phyloP scores from a whole-genome alignment of 2,113 vertebrate genomes.

The Nothobranchius kuhntae region DNA sequence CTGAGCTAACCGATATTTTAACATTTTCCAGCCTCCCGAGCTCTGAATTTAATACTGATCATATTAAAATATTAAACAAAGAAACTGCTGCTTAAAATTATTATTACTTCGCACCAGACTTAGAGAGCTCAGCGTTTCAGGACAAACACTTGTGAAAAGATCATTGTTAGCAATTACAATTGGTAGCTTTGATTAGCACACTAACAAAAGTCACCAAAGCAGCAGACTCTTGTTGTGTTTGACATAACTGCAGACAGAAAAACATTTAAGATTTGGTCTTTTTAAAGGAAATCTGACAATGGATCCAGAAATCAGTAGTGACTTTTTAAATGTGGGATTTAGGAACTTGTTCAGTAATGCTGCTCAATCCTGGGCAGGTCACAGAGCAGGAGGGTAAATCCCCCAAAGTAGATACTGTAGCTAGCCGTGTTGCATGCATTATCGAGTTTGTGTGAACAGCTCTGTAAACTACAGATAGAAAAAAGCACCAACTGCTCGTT shows the following conservation, averaged over 20 bases:
- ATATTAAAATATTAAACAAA: too few relatives aligned
- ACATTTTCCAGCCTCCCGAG: too few relatives aligned
- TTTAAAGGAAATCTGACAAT: conserved; percentile 6
- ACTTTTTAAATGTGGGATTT: neutral
- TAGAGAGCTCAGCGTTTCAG: too few relatives aligned
- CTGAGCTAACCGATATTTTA: too few relatives aligned
- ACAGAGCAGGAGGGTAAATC: conserved; percentile 29
- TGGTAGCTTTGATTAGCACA: neutral
- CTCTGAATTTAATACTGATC: too few relatives aligned
- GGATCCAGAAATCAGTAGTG: too few relatives aligned
- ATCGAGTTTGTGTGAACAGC: conserved; percentile 30
- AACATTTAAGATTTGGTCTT: conserved; percentile 27
- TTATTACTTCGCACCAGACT: too few relatives aligned
- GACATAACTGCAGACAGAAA: neutral
- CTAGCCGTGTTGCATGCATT: conserved; percentile 48
- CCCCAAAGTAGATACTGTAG: conserved; percentile 47
- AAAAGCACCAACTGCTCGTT: conserved; percentile 41
- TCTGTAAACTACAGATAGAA: conserved; percentile 28
- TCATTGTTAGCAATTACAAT: too few relatives aligned
- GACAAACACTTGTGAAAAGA: too few relatives aligned
- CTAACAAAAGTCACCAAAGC: neutral
- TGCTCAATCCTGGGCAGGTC: conserved; percentile 40
- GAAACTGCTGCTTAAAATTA: too few relatives aligned
- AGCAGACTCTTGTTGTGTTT: neutral
- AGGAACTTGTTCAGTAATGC: conserved; percentile 19